Percentiles rank a stretch among this genome's conserved stretches.
Conservation (phyloP, 1,140 invertebrate species). For the Macrotrachela quadricornifera region DNA sequence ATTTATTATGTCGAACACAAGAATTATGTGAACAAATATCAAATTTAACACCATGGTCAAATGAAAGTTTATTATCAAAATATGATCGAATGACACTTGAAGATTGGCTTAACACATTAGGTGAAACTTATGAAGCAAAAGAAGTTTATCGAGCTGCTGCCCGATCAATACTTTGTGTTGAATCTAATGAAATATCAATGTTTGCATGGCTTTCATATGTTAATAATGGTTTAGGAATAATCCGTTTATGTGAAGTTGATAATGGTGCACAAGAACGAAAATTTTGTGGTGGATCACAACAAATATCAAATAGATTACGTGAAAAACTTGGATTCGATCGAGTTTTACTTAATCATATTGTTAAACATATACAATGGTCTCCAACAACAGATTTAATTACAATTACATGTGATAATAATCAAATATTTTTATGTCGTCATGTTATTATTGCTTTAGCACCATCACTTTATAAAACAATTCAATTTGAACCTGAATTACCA, state of each 20-base stretch:
- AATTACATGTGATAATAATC: conserved; percentile 14
- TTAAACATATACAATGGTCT: conserved; percentile 15
- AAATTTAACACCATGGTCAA: too few relatives aligned
- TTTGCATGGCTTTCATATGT: conserved; percentile 27
- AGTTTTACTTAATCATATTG: conserved; percentile 20
- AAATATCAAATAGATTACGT: conserved; percentile 21
- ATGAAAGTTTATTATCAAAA: too few relatives aligned
- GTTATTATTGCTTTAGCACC: conserved; percentile 4
- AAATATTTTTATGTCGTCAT: conserved; percentile 8
- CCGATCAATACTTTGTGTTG: conserved; percentile 20
- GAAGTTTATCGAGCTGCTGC: conserved; percentile 15
- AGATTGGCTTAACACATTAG: not conserved
- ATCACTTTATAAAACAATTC: conserved; percentile 17
- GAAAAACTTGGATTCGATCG: conserved; percentile 17
- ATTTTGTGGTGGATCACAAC: conserved; percentile 26
- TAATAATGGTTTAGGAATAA: conserved; percentile 21
- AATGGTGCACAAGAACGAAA: not conserved
- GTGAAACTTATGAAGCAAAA: conserved; percentile 14
- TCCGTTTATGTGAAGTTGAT: conserved; percentile 16
- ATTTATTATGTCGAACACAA: too few relatives aligned
- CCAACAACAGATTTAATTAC: conserved; percentile 6
- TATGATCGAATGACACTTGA: not conserved
- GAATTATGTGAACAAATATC: too few relatives aligned
- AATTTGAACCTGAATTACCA: conserved; percentile 23
- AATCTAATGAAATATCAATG: conserved; percentile 25